Evolutionary conservation across 2,113 vertebrate species (phyloP), one percentile per base, ranked within the genome.

Genomic region (Pterocles orientalis): DNA sequence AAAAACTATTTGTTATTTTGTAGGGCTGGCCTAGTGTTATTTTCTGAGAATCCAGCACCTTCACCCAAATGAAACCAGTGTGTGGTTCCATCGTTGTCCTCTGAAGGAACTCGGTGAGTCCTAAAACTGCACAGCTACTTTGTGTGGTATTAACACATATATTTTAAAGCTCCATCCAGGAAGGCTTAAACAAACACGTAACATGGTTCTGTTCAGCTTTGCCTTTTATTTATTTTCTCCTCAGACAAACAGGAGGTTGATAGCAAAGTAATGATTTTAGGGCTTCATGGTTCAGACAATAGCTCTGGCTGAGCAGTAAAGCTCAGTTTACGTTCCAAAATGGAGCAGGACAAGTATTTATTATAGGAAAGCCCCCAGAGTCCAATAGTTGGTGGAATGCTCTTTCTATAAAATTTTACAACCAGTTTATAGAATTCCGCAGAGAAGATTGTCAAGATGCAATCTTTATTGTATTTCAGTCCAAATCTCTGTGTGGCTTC

Each of bases 351-450:
- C 86, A 94, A 91, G 73, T 95, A 92, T 97, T 93, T 89, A 69
- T 91, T 89, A 50, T 24, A 53, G 73, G 70, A 91, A 89, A 70
- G 64, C 53, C 92, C 86, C 86, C 48, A 50, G 81, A 89, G 89
- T 54, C 29, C 81, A 56, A 61, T 51, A 89, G 57, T 82, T 57
- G 58, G 23, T 85, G 81, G 78, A 94, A 94, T 94, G 83, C n/a
- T 90, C 87, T 86, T 91, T 89, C 62, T 76, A 57, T 96, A 91
- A 93, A 93, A 79, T 72, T 93, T 94, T 92, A 85, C 88, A 79
- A 61, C 61, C 48, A 54, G 69, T 86, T 82, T 61, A 33, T 51
- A 91, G 61, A 90, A 94, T 87, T 93, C 73, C 54, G 34, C 60
- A 61, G 80, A 90, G 77, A 78, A 92, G 53, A 72, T 24, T 84